A percentile compares a stretch with the other conserved stretches of the same genome.
Conservation (phyloP, 2,888 invertebrate genomes). For the Lymantria dispar region DNA sequence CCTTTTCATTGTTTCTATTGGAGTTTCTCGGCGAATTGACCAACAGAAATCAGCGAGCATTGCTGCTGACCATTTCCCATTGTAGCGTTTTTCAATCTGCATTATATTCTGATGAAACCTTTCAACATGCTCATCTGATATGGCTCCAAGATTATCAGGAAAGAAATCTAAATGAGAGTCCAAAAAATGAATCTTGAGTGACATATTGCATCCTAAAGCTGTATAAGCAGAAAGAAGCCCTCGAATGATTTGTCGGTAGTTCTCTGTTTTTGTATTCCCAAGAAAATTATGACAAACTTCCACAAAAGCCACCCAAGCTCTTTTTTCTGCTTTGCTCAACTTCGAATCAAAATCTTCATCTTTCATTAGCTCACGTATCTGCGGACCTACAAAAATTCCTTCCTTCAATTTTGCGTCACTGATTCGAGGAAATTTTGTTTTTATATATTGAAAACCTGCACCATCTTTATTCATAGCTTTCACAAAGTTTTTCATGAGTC, state of each 20-base stretch:
- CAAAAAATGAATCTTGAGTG: not conserved
- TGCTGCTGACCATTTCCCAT: not conserved
- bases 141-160: not conserved
- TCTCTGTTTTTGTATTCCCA: not conserved
- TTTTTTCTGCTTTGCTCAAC: not conserved
- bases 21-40: not conserved
- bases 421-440: not conserved
- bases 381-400: not conserved
- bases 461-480: conserved; percentile 13
- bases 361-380: not conserved
- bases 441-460: conserved; percentile 6
- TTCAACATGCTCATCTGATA: not conserved
- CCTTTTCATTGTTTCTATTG: not conserved
- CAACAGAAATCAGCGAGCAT: not conserved
- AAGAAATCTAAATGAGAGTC: not conserved
- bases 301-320: not conserved
- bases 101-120: not conserved
- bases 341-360: not conserved
- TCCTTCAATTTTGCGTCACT: not conserved
- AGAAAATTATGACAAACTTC: not conserved
- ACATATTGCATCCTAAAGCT: not conserved
- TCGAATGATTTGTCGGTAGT: not conserved
- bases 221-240: not conserved
- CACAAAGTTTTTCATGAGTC: conserved; percentile 18
- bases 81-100: not conserved